Evolutionary conservation across 2,888 invertebrate genomes (phyloP), one percentile per base, ranked within the genome.

Genomic region (Xanthia icteritia): DNA sequence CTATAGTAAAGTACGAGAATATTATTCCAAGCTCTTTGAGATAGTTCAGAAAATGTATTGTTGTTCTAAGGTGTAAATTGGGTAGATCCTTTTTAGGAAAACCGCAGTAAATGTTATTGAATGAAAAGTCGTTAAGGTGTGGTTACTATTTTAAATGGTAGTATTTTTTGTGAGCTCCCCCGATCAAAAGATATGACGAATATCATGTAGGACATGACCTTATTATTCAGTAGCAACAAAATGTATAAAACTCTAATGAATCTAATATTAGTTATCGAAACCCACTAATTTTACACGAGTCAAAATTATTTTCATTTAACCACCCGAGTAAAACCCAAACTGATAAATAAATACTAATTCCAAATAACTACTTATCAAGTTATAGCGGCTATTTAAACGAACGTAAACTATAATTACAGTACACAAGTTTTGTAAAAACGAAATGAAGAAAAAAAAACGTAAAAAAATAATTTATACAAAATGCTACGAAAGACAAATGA

Each of bases 401-500:
- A 89, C 79, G 85, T 92, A 93, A 93, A 93, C 94, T 94, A 92
- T 95, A 95, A 96, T 95, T 95, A 95, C 85, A 89, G 85, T 80
- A 82, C 81, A 82, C 82, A 91, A 92, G 90, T n/a, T 92, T 92
- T 88, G 88, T 90, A 90, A 90, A 93, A 92, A 90, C 45, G 89
- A 89, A 90, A 90, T 8, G 88, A 90, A 85, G 91, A 92, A 91
- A 39, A 86, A 91, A 88, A 90, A 58, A 63, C 83, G 84, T 66
- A 73, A 79, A 90, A 89, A 90, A 88, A 76, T 88, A 90, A 90
- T 81, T 85, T 82, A 87, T 86, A 90, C 86, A 90, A 90, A 92
- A 91, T 90, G 89, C 86, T 90, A 87, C 69, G 80, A 93, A 94
- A 95, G 93, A 94, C 94, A 95, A 96, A 96, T 93, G 94, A 94